These are phyloP conservation scores for Harpagifer antarcticus DNA, from an alignment of 2,797 vertebrate genomes.

Conservation along the genomic window DNA sequence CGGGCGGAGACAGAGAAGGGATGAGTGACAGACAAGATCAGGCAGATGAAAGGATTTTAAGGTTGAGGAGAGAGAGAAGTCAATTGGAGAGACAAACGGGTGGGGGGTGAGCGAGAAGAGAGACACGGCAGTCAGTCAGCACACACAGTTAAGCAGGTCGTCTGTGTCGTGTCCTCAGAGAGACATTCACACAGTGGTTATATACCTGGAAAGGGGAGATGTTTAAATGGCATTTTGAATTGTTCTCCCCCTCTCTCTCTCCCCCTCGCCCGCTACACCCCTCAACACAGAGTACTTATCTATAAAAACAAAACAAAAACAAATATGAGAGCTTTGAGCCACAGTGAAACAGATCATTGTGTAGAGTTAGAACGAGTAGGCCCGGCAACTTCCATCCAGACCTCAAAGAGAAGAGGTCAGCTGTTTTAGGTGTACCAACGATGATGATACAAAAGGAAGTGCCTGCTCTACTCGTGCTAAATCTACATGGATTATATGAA, in stretches of 20 bases:
- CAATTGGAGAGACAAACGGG: constrained; percentile 77
- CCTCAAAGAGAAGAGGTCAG: background rate
- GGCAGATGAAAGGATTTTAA: constrained; percentile 77
- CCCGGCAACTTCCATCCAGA: constrained; percentile 41
- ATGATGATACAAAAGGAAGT: constrained; percentile 40
- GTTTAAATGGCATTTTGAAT: constrained; percentile 89
- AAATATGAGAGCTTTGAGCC: constrained; percentile 80
- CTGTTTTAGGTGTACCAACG: constrained; percentile 38
- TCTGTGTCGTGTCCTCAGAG: constrained; percentile 79
- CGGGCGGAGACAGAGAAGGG: constrained; percentile 56
- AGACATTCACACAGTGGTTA: constrained; percentile 80
- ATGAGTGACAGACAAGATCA: constrained; percentile 75
- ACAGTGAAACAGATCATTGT: constrained; percentile 78
- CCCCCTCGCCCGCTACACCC: constrained; percentile 85
- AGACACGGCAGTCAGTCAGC: constrained; percentile 87
- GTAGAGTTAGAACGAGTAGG: constrained; percentile 75
- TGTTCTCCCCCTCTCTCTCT: constrained; percentile 83
- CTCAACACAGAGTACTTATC: constrained; percentile 91
- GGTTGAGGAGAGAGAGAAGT: constrained; percentile 75
- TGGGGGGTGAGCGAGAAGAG: constrained; percentile 84
- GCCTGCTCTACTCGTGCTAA: constrained; percentile 73
- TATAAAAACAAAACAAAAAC: constrained; percentile 86
- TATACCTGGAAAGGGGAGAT: constrained; percentile 89
- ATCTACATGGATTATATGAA: constrained; percentile 67
- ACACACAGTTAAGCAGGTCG: constrained; percentile 81